These are phyloP conservation scores for Neopipo cinnamomea DNA, from an alignment of 2,113 vertebrate species.

Conservation along the genomic window DNA sequence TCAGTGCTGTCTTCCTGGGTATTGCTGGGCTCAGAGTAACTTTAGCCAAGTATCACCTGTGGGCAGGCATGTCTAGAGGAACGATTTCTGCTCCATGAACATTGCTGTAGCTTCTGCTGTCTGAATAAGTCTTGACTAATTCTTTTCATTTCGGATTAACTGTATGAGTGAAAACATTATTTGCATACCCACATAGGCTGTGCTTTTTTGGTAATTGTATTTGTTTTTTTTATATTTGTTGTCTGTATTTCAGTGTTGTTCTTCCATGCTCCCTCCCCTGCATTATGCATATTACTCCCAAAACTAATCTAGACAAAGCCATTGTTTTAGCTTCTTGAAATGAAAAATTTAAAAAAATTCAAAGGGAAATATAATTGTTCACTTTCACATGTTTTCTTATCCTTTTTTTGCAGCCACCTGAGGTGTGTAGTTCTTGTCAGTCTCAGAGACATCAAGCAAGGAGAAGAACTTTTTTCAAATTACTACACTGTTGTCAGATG, in stretches of 20 bases:
- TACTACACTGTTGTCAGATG: slow-evolving; percentile 90
- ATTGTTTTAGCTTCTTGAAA: neutral
- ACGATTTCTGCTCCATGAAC: neutral
- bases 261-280: neutral
- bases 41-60: neutral
- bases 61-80: fast-evolving
- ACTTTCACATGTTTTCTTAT: neutral
- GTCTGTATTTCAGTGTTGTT: neutral
- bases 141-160: neutral
- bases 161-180: neutral
- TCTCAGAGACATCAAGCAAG: slow-evolving; percentile 82
- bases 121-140: neutral
- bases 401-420: slow-evolving; percentile 69
- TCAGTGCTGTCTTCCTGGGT: neutral
- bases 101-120: neutral
- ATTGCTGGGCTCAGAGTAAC: neutral
- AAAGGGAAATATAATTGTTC: neutral
- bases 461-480: slow-evolving; percentile 94
- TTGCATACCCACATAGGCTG: neutral
- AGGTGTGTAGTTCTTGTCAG: slow-evolving; percentile 89
- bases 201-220: neutral
- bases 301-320: neutral
- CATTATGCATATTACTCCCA: neutral
- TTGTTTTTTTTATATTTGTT: neutral
- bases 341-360: neutral